phyloP scores from a whole-genome alignment of 2,113 vertebrate species.

The Oncorhynchus gorbuscha region DNA sequence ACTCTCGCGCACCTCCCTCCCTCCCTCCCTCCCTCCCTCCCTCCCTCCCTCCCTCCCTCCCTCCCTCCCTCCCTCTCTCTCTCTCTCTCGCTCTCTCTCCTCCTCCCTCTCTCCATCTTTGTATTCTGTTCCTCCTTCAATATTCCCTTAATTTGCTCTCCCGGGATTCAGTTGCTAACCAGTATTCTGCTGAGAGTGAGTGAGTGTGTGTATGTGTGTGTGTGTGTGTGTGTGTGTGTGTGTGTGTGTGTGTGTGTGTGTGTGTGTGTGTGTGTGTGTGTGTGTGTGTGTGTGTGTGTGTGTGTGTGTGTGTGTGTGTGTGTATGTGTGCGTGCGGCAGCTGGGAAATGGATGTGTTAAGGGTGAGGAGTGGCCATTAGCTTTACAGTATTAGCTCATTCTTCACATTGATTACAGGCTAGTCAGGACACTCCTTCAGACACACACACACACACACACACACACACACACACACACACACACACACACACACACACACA shows the following conservation, averaged over 20 bases:
- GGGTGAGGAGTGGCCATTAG: conserved; percentile 22
- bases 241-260: too few relatives aligned
- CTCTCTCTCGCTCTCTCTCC: neutral
- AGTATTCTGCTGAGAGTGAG: too few relatives aligned
- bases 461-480: too few relatives aligned
- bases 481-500: too few relatives aligned
- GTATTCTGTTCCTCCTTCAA: neutral
- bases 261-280: too few relatives aligned
- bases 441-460: neutral
- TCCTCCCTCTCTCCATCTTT: neutral
- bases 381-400: conserved; percentile 37
- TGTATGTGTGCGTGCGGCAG: too few relatives aligned
- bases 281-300: too few relatives aligned
- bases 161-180: neutral
- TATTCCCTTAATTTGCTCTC: neutral
- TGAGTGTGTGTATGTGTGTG: too few relatives aligned
- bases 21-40: neutral
- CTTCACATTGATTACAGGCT: conserved; percentile 42
- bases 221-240: too few relatives aligned
- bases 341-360: too few relatives aligned
- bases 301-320: too few relatives aligned
- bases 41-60: neutral
- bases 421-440: conserved; percentile 5
- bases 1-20: too few relatives aligned
- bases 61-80: neutral